Conservation (phyloP, 2,797 vertebrate genomes). For the Pteropus rufus region DNA sequence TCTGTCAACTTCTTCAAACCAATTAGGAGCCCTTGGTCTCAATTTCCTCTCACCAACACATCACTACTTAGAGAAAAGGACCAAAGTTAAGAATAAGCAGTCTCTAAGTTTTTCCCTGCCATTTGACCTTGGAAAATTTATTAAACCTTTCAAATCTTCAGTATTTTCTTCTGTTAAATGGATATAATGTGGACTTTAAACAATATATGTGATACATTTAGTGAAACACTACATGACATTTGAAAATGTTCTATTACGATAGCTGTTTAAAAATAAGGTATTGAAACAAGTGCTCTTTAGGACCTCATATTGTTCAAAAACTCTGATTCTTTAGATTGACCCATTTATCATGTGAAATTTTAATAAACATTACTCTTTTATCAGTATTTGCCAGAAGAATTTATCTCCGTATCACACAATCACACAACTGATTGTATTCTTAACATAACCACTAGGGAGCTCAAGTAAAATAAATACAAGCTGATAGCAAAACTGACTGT, state of each 20-base stretch:
- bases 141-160: not conserved
- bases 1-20: not conserved
- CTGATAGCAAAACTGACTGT: constrained; percentile 22
- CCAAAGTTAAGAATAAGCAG: not conserved
- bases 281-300: not conserved
- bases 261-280: not conserved
- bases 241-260: not conserved
- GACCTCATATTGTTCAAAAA: not conserved
- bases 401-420: constrained; percentile 11
- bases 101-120: not conserved
- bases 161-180: not conserved
- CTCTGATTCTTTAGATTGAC: not conserved
- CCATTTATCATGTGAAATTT: not conserved
- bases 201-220: not conserved
- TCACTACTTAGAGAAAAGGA: not conserved
- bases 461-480: constrained; percentile 51
- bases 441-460: not conserved
- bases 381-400: constrained; percentile 27
- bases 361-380: not conserved
- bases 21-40: not conserved
- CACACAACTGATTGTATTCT: not conserved
- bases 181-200: not conserved
- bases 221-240: not conserved
- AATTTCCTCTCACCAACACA: not conserved
- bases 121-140: not conserved